Base-by-base conservation (phyloP, 1,140 invertebrate genomes). In the Leptopilina clavipes region DNA sequence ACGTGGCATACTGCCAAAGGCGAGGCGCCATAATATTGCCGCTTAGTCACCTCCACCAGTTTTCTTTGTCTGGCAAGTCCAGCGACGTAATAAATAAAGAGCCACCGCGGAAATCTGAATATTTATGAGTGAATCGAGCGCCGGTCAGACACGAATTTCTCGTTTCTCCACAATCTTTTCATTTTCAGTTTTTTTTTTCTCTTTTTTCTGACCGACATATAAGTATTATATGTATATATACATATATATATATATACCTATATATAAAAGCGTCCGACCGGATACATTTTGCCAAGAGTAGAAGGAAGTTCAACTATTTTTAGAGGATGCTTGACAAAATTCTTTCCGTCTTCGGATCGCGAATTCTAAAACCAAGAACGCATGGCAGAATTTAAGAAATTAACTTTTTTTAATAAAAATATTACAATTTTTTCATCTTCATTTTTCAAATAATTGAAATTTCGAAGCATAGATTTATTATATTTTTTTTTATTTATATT, bases 21-120 rank as follows among this genome's bases (percentile, higher is more conserved):
- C 78, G 71, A 73, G 79, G 79, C 79, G 79, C 79, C 79, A 76
- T 80, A 80, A 80, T 74, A 80, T 78, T 74, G 75, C 77, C 74
- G 65, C 76, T 79, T 73, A 79, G 78, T 79, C 78, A 79, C 59
- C 8, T 74, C 72, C 48, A n/a, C 71, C 74, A 73, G 72, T 76
- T 76, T 70, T 77, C 65, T 73, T 70, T 37, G 65, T 44, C 71
- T 72, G 74, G 77, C 79, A 44, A 73, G 22, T 31, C 48, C 54
- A 76, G 73, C 54, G 40, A 59, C 56, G 56, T 79, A 72, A 79
- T 76, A 65, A 76, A 76, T 44, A 75, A 74, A 79, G 75, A 75
- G 19, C 12, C 70, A 56, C 31, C 70, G 40, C 54, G 70, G 18
- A 71, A 76, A 73, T 43, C 43, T 73, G 72, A 73, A 76, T 78